These are phyloP conservation scores for Progne subis DNA, from an alignment of 2,113 vertebrate species.

Conservation along the genomic window DNA sequence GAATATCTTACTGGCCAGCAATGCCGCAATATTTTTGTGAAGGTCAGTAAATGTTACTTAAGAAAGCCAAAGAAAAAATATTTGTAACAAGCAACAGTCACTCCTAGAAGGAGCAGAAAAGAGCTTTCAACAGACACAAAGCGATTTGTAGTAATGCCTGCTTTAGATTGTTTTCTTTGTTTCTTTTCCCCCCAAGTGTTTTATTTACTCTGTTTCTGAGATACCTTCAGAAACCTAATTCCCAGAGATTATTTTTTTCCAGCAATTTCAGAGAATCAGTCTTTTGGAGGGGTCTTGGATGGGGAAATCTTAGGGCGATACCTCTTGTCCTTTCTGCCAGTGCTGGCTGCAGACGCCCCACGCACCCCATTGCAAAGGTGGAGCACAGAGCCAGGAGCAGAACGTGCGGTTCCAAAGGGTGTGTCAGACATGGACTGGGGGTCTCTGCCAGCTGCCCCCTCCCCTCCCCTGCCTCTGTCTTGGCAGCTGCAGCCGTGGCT, in stretches of 20 bases:
- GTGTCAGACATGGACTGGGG: background rate
- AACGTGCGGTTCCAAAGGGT: background rate
- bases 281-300: background rate
- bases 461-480: background rate
- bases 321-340: background rate
- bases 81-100: background rate
- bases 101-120: background rate
- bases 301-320: background rate
- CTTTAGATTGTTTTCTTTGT: background rate
- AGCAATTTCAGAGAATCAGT: background rate
- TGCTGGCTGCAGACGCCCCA: background rate
- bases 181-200: background rate
- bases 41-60: constrained; percentile 23
- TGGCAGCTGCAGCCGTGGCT: fast-evolving
- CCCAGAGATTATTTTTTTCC: background rate
- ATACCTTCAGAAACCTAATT: background rate
- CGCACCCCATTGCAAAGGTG: too few species aligned
- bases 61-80: background rate
- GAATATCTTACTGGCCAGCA: background rate
- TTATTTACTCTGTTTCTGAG: background rate
- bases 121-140: background rate
- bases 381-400: background rate
- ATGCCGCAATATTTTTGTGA: background rate
- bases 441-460: background rate
- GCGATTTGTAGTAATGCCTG: background rate